Evolutionary conservation across 92 coral and sea anemone genomes (phyloP), one percentile per base, ranked within the genome.

Genomic region (Umimayanthus kanabou): DNA sequence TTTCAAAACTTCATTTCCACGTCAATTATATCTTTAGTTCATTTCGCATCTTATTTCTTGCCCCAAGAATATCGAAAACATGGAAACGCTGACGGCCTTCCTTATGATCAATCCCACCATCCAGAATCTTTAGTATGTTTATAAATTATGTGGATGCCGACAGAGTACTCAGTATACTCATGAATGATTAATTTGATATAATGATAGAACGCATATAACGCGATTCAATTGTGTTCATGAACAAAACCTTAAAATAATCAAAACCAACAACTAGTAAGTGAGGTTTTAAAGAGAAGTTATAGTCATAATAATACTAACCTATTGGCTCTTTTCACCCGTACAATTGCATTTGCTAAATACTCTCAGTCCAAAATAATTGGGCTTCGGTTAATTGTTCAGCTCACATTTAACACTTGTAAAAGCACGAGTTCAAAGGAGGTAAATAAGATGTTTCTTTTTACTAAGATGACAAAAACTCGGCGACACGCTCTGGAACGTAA

Each of bases 171-270:
- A 66, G 76, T n/a, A 64, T 18, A 40, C 15, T 82, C 8, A 82
- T 82, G 65, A 82, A 82, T 82, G 20, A 40, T 82, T 82, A 66
- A 81, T 58, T 11, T 53, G 72, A 64, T 37, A 65, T 58, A 65
- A 28, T 65, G 72, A n/a, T 61, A 81, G 57, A 81, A 81, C 14
- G 73, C 6, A 58, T 39, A 28, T 22, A 20, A 9, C 30, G 50
- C 18, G 42, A 64, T 57, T 40, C 15, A 47, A 81, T 40, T 65
- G 37, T 16, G 85, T 33, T 55, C 30, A 25, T 37, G 37, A 43
- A 65, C 30, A 61, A 61, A 64, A 18, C 25, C 50, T 80, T 57
- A 39, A 18, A 30, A 22, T 61, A 5, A 43, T 77, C 57, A 77
- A 42, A 77, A 42, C 20, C 20, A 77, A 77, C 50, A 45, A 43